Percentiles rank a stretch among this genome's conserved stretches.
Conservation (phyloP, 2,888 invertebrate genomes). For the Troides aeacus region DNA sequence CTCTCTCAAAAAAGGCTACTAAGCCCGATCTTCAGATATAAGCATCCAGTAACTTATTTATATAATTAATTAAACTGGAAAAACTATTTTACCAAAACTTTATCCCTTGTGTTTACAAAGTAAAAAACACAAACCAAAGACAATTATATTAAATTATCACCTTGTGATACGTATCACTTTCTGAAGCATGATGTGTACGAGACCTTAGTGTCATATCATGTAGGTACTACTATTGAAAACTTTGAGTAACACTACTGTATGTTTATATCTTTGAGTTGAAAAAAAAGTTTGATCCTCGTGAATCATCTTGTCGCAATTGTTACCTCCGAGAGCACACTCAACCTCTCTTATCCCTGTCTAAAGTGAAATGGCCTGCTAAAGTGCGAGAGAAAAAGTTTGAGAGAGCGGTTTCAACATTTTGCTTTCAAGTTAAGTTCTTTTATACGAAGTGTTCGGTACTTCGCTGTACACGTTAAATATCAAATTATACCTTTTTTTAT, state of each 20-base stretch:
- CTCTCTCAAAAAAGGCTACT: too few relatives aligned
- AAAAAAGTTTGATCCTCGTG: slow-evolving; percentile 3
- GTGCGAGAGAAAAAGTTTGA: slow-evolving; percentile 20
- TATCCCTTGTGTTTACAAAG: too few relatives aligned
- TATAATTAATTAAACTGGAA: too few relatives aligned
- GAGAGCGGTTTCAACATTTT: slow-evolving; percentile 25
- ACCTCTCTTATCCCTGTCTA: slow-evolving; percentile 27
- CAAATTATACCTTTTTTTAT: slow-evolving; percentile 10
- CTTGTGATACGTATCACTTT: too few relatives aligned
- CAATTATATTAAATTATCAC: too few relatives aligned
- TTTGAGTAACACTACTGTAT: background rate
- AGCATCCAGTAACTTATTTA: too few relatives aligned
- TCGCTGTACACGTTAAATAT: slow-evolving; percentile 16
- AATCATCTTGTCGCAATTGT: slow-evolving; percentile 21
- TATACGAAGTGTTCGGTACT: slow-evolving; percentile 23
- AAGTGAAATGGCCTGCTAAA: slow-evolving; percentile 29
- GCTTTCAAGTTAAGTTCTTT: slow-evolving; percentile 29
- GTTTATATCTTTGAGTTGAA: background rate
- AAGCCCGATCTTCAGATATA: too few relatives aligned
- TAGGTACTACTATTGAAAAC: background rate
- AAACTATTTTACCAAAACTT: too few relatives aligned
- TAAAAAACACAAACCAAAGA: too few relatives aligned
- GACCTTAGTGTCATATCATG: background rate
- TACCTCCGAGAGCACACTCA: slow-evolving; percentile 24
- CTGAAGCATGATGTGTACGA: too few relatives aligned